phyloP scores from a whole-genome alignment of 2,113 vertebrate species.

The Gymnogyps californianus region DNA sequence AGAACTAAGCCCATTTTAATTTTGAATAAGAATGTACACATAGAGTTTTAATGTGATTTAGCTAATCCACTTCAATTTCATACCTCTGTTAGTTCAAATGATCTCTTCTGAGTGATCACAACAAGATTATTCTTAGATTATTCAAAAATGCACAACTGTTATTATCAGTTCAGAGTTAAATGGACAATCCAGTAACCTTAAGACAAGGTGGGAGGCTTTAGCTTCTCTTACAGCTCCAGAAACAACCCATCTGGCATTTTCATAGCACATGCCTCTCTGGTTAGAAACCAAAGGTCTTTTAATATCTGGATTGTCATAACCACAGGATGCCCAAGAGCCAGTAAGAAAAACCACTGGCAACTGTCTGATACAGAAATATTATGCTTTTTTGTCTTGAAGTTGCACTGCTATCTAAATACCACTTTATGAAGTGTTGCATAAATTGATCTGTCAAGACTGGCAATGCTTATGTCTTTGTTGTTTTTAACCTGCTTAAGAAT shows the following conservation, averaged over 20 bases:
- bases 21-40: background rate
- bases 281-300: background rate
- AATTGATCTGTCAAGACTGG: background rate
- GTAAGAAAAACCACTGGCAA: background rate
- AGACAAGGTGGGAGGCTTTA: background rate
- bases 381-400: background rate
- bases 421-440: background rate
- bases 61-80: background rate
- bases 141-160: background rate
- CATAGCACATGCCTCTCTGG: background rate
- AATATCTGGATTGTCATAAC: background rate
- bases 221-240: background rate
- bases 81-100: background rate
- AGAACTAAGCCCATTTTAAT: background rate
- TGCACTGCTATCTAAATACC: background rate
- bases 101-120: background rate
- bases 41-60: background rate
- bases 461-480: background rate
- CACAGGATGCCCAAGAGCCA: background rate
- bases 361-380: background rate
- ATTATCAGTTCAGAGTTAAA: background rate
- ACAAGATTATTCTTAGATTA: background rate
- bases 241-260: background rate
- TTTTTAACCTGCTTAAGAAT: background rate
- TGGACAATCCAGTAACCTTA: background rate